A percentile compares a stretch with the other conserved stretches of the same genome.
Conservation (phyloP, 1,140 invertebrate species). For the Drosophila baimaii region DNA sequence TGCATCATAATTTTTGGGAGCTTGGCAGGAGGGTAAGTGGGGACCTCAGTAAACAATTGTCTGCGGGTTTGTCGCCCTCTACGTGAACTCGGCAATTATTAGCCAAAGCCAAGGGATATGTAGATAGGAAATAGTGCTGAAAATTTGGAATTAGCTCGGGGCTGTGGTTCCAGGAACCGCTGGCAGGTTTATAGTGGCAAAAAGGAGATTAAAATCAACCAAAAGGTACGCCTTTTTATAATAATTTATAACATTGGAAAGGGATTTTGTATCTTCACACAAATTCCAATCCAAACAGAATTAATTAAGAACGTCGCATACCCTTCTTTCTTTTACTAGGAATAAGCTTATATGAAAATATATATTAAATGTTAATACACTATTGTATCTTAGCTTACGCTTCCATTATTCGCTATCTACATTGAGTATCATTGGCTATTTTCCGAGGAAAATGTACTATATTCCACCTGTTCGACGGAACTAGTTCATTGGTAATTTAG, state of each 20-base stretch:
- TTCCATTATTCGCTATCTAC: background rate
- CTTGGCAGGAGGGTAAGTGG: background rate
- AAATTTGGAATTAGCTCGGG: background rate
- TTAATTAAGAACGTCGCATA: too few relatives aligned
- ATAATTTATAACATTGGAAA: background rate
- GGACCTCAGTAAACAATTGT: slow-evolving; percentile 51
- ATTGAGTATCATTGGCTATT: background rate
- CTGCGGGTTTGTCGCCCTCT: slow-evolving; percentile 10
- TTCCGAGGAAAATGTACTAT: too few relatives aligned
- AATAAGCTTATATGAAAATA: too few relatives aligned
- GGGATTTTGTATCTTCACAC: background rate
- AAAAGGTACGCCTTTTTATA: background rate
- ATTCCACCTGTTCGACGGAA: slow-evolving; percentile 1
- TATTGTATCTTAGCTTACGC: background rate
- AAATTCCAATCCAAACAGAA: too few relatives aligned
- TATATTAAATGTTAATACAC: too few relatives aligned
- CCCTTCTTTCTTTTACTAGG: too few relatives aligned
- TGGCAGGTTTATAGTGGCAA: background rate
- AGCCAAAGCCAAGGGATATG: slow-evolving; percentile 44
- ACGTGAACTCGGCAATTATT: slow-evolving; percentile 44
- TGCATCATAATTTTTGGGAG: slow-evolving; percentile 65
- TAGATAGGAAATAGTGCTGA: slow-evolving; percentile 10
- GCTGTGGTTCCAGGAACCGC: background rate
- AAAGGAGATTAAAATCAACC: background rate
- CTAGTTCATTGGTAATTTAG: slow-evolving; percentile 40